phyloP scores from a whole-genome alignment of 2,888 invertebrate species.

The Chaetogeoica ovagalla region DNA sequence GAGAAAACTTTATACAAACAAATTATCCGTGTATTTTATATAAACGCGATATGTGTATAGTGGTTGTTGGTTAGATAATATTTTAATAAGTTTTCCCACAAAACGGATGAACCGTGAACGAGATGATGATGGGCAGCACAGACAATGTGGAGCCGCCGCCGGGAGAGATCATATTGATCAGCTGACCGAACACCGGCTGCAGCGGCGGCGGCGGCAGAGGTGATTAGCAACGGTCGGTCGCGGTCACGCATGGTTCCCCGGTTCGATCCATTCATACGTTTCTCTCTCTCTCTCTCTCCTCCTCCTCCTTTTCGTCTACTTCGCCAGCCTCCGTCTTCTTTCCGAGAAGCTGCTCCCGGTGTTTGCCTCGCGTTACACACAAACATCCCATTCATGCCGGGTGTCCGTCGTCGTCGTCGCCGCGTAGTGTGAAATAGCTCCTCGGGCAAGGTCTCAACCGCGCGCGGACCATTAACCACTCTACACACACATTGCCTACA shows the following conservation, averaged over 20 bases:
- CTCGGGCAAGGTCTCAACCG: slow-evolving; percentile 44
- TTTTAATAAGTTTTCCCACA: slow-evolving; percentile 50
- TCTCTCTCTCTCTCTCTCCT: background rate
- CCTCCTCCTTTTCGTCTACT: slow-evolving; percentile 10
- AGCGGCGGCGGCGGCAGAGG: slow-evolving; percentile 29
- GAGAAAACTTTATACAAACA: too few species aligned
- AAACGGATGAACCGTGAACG: slow-evolving; percentile 43
- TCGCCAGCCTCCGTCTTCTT: background rate
- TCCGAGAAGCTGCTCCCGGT: slow-evolving; percentile 34
- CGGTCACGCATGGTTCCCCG: slow-evolving; percentile 47
- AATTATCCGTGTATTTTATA: too few species aligned
- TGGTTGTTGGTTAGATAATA: too few species aligned
- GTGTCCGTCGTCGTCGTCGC: slow-evolving; percentile 19
- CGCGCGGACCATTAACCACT: slow-evolving; percentile 32
- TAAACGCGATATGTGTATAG: too few species aligned
- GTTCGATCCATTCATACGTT: slow-evolving; percentile 51
- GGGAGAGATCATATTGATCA: slow-evolving; percentile 42
- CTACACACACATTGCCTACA: background rate
- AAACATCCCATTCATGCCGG: slow-evolving; percentile 46
- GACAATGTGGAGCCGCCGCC: slow-evolving; percentile 50
- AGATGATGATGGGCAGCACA: background rate
- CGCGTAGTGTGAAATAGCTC: slow-evolving; percentile 23
- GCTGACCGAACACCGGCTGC: slow-evolving; percentile 48
- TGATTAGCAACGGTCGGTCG: slow-evolving; percentile 50
- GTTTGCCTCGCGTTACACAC: slow-evolving; percentile 7